phyloP scores from a whole-genome alignment of 1,140 invertebrate genomes.

The Telenomus remus region DNA sequence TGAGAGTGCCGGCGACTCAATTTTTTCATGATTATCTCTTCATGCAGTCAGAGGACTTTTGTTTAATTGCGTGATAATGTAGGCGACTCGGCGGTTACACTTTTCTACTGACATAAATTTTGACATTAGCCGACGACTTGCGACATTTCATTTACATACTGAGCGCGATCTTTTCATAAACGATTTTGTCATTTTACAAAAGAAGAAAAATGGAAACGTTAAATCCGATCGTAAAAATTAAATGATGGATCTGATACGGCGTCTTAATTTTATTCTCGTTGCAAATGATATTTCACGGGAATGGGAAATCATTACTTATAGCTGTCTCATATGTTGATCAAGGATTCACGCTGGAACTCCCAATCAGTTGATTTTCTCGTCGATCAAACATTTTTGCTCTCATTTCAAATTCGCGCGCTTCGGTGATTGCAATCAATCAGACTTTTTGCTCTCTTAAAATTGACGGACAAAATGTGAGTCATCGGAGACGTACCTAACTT shows the following conservation, averaged over 20 bases:
- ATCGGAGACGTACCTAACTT: too few species aligned
- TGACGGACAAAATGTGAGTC: constrained; percentile 26
- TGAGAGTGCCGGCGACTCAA: not conserved
- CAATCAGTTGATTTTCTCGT: constrained; percentile 40
- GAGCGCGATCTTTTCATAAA: constrained; percentile 21
- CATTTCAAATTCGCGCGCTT: constrained; percentile 45
- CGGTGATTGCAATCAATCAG: constrained; percentile 47
- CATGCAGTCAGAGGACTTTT: constrained; percentile 4
- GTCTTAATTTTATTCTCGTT: not conserved
- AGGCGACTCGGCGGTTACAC: not conserved
- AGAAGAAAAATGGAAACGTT: constrained; percentile 13
- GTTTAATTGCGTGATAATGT: constrained; percentile 19
- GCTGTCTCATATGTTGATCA: constrained; percentile 25
- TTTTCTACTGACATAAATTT: constrained; percentile 13
- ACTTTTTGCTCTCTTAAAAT: constrained; percentile 16
- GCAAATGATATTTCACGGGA: constrained; percentile 37
- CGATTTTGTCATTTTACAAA: constrained; percentile 14
- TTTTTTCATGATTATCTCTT: constrained; percentile 5
- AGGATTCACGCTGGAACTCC: constrained; percentile 26
- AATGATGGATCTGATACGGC: constrained; percentile 10
- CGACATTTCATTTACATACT: constrained; percentile 30
- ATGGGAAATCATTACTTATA: constrained; percentile 32
- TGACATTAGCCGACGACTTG: constrained; percentile 6
- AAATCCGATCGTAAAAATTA: constrained; percentile 25
- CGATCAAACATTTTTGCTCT: constrained; percentile 46